phyloP scores from a whole-genome alignment of 1,140 invertebrate genomes.

The Cecropterus lyciades region DNA sequence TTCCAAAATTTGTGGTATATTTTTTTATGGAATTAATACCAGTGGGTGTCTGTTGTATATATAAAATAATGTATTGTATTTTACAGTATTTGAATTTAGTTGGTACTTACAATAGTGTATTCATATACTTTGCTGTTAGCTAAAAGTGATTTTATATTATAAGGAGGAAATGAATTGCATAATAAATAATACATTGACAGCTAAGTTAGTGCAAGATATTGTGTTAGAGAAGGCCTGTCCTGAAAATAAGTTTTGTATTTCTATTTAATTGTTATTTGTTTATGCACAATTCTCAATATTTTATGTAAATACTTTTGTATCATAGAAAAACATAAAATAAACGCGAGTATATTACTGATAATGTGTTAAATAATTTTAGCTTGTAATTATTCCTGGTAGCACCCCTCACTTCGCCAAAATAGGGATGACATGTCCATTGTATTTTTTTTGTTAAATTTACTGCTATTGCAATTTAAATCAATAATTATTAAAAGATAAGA shows the following conservation, averaged over 20 bases:
- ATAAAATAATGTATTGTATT: slow-evolving; percentile 80
- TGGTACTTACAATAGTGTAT: slow-evolving; percentile 81
- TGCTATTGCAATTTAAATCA: slow-evolving; percentile 34
- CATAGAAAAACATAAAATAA: slow-evolving; percentile 84
- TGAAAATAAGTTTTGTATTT: slow-evolving; percentile 80
- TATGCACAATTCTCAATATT: slow-evolving; percentile 85
- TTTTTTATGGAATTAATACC: slow-evolving; percentile 82
- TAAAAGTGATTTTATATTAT: slow-evolving; percentile 81
- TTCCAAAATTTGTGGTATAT: slow-evolving; percentile 84
- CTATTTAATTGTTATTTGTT: slow-evolving; percentile 85
- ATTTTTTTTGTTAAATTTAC: slow-evolving; percentile 39
- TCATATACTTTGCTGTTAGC: slow-evolving; percentile 78
- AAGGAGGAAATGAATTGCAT: slow-evolving; percentile 78
- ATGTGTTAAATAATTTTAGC: slow-evolving; percentile 84
- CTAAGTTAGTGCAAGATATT: slow-evolving; percentile 72
- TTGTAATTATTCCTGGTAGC: slow-evolving; percentile 85
- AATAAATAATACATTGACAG: slow-evolving; percentile 76
- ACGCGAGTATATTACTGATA: slow-evolving; percentile 85
- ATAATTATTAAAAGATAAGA: slow-evolving; percentile 37
- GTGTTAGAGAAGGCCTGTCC: slow-evolving; percentile 77
- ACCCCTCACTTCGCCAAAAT: slow-evolving; percentile 83
- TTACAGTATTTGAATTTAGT: slow-evolving; percentile 83
- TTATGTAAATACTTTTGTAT: slow-evolving; percentile 86
- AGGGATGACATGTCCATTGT: slow-evolving; percentile 82
- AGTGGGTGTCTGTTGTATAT: slow-evolving; percentile 83